phyloP scores from a whole-genome alignment of 2,797 vertebrate species.

The Schizopygopsis pylzovi region DNA sequence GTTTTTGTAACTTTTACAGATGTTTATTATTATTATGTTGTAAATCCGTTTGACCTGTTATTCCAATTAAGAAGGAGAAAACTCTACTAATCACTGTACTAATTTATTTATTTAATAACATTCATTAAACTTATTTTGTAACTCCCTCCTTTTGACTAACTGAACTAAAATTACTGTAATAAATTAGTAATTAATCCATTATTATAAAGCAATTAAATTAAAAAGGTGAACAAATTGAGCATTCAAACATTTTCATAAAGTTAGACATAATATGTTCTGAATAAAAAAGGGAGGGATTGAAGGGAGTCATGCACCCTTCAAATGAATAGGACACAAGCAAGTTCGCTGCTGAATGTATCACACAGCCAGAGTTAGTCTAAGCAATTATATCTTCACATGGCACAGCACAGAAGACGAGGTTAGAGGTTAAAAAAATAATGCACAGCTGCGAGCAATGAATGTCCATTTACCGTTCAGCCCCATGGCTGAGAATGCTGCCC shows the following conservation, averaged over 20 bases:
- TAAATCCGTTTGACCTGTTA: background rate
- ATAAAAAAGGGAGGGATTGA: background rate
- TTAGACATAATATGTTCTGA: background rate
- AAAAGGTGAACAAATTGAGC: background rate
- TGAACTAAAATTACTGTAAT: background rate
- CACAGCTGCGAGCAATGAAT: background rate
- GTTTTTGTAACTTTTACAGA: background rate
- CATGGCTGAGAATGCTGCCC: background rate
- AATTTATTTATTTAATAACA: background rate
- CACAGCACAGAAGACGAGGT: constrained; percentile 6
- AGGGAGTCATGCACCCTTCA: background rate
- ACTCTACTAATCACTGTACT: too few species aligned
- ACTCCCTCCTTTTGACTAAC: background rate
- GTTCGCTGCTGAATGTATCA: background rate
- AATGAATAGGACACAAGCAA: background rate
- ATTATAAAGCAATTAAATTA: background rate
- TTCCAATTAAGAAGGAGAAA: background rate
- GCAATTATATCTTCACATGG: background rate
- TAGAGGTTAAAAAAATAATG: constrained; percentile 15
- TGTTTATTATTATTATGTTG: background rate
- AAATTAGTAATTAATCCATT: background rate
- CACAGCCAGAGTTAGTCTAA: background rate
- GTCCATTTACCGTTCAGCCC: constrained; percentile 21
- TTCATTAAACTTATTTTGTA: background rate
- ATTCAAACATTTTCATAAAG: background rate